These are phyloP conservation scores for Micropoecilia bifurca DNA, from an alignment of 2,797 vertebrate genomes.

Conservation along the genomic window DNA sequence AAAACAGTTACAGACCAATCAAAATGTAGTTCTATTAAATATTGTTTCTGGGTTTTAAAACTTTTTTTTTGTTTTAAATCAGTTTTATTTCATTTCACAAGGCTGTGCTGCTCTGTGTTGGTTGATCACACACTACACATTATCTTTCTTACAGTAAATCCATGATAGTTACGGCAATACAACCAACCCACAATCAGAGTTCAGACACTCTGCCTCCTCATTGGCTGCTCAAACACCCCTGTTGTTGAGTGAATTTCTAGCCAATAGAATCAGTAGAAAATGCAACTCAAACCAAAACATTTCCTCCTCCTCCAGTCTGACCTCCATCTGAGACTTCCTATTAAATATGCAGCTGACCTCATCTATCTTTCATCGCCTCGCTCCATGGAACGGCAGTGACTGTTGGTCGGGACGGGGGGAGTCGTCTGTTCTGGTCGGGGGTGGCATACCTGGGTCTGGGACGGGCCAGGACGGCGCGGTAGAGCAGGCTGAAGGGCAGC, in stretches of 20 bases:
- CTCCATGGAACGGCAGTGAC: conserved; percentile 33
- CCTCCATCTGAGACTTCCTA: conserved; percentile 40
- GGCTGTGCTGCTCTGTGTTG: neutral
- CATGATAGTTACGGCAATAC: neutral
- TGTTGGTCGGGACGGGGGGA: neutral
- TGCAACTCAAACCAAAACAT: conserved; percentile 37
- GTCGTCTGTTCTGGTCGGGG: neutral
- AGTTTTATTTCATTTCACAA: neutral
- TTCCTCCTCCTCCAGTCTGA: conserved; percentile 38
- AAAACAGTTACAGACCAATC: neutral
- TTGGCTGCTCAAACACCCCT: conserved; percentile 56
- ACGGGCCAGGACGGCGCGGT: conserved; percentile 89
- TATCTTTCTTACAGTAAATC: neutral
- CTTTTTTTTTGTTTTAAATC: neutral
- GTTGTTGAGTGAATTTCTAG: conserved; percentile 64
- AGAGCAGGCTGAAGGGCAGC: conserved; percentile 91
- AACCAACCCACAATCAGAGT: neutral
- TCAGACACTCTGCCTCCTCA: conserved; percentile 21
- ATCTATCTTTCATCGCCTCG: conserved; percentile 73
- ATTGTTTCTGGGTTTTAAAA: neutral
- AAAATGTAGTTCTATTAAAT: neutral
- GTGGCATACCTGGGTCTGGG: conserved; percentile 84
- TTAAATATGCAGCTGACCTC: conserved; percentile 73
- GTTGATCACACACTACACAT: no score
- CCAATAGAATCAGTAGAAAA: conserved; percentile 45